Evolutionary conservation across 2,797 vertebrate genomes (phyloP).

Genomic region (Artibeus jamaicensis): DNA sequence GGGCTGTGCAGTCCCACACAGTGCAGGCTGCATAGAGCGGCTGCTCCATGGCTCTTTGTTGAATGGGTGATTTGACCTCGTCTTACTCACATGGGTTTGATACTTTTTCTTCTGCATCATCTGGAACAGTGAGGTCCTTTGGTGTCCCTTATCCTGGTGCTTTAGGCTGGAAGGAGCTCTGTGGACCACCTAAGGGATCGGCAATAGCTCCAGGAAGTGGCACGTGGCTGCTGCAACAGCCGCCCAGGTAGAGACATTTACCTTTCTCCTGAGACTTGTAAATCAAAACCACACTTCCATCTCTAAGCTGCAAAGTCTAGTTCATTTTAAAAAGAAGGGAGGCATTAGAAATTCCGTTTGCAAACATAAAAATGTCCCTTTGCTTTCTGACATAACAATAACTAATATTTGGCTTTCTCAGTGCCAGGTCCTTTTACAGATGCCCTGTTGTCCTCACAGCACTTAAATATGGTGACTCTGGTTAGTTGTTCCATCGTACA

Average conservation of each 20-base stretch:
- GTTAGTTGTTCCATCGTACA: not conserved
- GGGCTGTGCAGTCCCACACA: not conserved
- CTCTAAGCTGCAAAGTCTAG: not conserved
- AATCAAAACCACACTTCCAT: conserved; percentile 5
- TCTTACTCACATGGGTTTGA: not conserved
- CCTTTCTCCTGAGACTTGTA: not conserved
- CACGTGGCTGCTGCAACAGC: not conserved
- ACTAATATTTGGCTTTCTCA: not conserved
- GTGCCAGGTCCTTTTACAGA: not conserved
- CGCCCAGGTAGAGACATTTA: not conserved
- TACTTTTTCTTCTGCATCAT: not conserved
- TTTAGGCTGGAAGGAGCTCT: not conserved
- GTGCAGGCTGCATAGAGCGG: not conserved
- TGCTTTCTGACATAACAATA: not conserved
- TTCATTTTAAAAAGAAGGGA: conserved; percentile 21
- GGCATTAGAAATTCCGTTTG: not conserved
- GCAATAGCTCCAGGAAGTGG: not conserved
- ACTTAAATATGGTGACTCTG: not conserved
- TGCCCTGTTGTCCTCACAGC: not conserved
- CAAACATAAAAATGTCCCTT: not conserved
- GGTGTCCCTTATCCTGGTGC: not conserved
- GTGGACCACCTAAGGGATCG: not conserved
- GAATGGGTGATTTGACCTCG: not conserved
- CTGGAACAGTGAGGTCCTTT: not conserved
- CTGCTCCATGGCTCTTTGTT: not conserved